These are phyloP conservation scores for Phalacrocorax brasilianus DNA, from an alignment of 2,113 vertebrate species.

Conservation along the genomic window DNA sequence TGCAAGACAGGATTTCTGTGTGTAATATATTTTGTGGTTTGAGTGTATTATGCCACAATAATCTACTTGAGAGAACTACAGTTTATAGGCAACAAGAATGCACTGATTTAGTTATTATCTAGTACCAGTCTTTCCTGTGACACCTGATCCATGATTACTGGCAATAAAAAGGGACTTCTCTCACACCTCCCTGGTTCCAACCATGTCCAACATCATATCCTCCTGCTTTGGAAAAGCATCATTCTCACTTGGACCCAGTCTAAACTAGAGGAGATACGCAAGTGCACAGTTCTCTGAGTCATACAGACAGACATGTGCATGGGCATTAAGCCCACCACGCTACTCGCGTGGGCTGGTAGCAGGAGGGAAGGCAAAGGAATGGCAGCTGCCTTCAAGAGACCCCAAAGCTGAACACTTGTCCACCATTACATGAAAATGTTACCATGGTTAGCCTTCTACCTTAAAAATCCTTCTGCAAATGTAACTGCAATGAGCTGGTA, in stretches of 20 bases:
- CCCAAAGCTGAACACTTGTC: neutral
- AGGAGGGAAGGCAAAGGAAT: neutral
- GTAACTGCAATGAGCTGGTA: neutral
- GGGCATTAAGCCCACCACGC: neutral
- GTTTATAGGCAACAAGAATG: neutral
- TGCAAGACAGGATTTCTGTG: neutral
- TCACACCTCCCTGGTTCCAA: neutral
- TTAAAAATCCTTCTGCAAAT: neutral
- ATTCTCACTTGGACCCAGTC: neutral
- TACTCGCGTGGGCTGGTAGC: fast-evolving
- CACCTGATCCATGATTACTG: neutral
- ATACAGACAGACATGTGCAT: fast-evolving
- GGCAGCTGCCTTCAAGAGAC: fast-evolving
- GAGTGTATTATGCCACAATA: neutral
- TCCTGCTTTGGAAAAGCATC: neutral
- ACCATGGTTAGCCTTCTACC: neutral
- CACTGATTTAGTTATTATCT: neutral
- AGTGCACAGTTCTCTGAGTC: fast-evolving
- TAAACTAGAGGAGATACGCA: fast-evolving
- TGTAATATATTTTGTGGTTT: neutral
- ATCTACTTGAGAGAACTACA: neutral
- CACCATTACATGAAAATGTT: neutral
- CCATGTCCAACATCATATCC: neutral
- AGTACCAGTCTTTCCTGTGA: neutral
- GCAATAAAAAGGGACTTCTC: neutral